A percentile compares a stretch with the other conserved stretches of the same genome.
Evolutionary conservation across 2,888 invertebrate genomes (phyloP).

Genomic region (Brachypalpus laphriformis): DNA sequence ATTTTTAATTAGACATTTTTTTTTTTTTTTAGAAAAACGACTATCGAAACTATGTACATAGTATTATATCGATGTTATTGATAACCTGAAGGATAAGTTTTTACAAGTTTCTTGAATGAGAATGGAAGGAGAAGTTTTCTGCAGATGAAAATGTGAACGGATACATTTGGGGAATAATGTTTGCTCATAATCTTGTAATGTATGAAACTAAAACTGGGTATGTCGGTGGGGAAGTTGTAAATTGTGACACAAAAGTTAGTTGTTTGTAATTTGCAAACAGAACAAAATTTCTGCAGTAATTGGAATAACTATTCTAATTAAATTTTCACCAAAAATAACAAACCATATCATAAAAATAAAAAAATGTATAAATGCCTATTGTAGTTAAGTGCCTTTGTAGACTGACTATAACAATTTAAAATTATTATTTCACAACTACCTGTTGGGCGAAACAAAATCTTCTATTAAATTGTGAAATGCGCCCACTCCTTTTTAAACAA

Average conservation of each 20-base stretch:
- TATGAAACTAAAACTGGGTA: not conserved
- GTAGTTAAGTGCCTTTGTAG: no score
- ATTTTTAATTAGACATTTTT: slow-evolving; percentile 48
- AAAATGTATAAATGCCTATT: no score
- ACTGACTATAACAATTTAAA: no score
- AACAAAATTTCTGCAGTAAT: no score
- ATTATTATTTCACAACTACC: no score
- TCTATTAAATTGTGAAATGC: no score
- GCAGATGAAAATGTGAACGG: not conserved
- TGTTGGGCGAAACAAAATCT: no score
- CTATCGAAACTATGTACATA: not conserved
- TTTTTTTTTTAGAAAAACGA: not conserved
- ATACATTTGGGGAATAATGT: not conserved
- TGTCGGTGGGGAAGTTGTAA: not conserved
- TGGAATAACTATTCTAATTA: no score
- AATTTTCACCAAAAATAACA: no score
- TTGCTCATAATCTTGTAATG: not conserved
- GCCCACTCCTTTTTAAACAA: not conserved
- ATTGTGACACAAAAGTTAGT: not conserved
- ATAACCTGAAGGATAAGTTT: no score
- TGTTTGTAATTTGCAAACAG: not conserved
- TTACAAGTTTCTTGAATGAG: not conserved
- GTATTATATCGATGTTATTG: no score
- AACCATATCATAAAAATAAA: no score
- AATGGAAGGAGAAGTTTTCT: not conserved